Base-by-base conservation (phyloP, 2,113 vertebrate genomes). In the Tylochromis polylepis region DNA sequence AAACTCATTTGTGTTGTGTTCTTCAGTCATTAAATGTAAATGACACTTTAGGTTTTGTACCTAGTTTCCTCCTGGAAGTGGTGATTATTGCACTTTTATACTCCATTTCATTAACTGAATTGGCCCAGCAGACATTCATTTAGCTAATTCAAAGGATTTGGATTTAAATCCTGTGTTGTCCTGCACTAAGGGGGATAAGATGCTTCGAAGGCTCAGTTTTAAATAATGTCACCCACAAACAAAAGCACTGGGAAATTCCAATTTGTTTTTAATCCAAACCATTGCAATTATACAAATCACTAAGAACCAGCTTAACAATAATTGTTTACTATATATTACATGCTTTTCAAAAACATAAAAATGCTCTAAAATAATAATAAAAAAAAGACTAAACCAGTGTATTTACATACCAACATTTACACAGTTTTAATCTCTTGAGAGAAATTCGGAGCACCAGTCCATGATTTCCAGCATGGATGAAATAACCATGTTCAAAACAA, bases 261-360 rank as follows among this genome's bases (percentile, higher is more conserved):
- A 38, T 88, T 92, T 59, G n/a, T 18, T 82, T 96, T 96, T 94
- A 87, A 95, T 97, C 92, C 92, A 92, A 96, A 95, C 90, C 90
- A 91, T 95, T 95, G 94, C 96, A 97, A 96, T 96, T 95, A 96
- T 98, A 98, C 96, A 98, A 98, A 98, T 95, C 83, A 97, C 97
- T 97, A 97, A 98, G 98, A 98, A 98, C 97, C 97, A 97, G 97
- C 97, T 99, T 98, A 97, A 97, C 96, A 97, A 97, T 97, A 96
- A 59, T 92, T 92, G 92, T 95, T 95, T 95, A 94, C 96, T 96
- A 98, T 98, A 98, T 98, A 98, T 98, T 98, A 99, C 97, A 98
- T 97, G 97, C 96, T 97, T 97, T 96, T 97, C 94, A 96, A 97
- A 97, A 92, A 97, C 92, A 94, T 91, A 93, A 89, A 93, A 96